Base-by-base conservation (phyloP, 2,888 invertebrate genomes). In the Beris morrisii region DNA sequence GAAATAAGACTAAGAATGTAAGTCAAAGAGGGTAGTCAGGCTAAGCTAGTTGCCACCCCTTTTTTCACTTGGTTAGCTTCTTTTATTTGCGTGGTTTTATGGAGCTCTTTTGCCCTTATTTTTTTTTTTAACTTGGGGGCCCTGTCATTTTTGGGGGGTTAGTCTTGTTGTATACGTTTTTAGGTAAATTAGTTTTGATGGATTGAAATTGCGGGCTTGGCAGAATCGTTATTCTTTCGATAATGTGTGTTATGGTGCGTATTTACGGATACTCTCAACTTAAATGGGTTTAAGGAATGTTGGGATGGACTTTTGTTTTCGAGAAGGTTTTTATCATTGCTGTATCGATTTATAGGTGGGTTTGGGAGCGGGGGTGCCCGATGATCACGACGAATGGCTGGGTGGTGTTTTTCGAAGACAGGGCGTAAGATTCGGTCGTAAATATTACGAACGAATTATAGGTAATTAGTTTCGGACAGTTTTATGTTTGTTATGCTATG, bases 131-230 rank as follows among this genome's bases (percentile, higher is more conserved):
- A 45, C 12, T 22, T 22, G 22, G 22, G 22, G 22, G 22, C 22
- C 22, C 22, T 9, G 43, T 11, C 28, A 11, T 59, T 46, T 53
- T 58, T 59, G 2, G 48, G n/a, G 7, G 48, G 59, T 54, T 22
- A 54, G 22, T 38, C 7, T 5, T 9, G 30, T 52, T 57, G 30
- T 52, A 31, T 68, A 55, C 55, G 67, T 69, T 70, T 68, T 68
- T 68, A 68, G 68, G 68, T 70, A 70, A 68, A 70, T 70, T 68
- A 70, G 68, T 68, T 70, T 68, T 70, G 67, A 68, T 70, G 70
- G 67, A 70, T 70, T 67, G 64, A 70, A 67, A 69, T 67, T 69
- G 69, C 65, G 67, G 69, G 69, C 69, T 69, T 69, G 69, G 69
- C 69, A 67, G 57, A 69, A 67, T 69, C 59, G 61, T 59, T 66